These are phyloP conservation scores for Sparus aurata DNA, from an alignment of 2,797 vertebrate species.

Conservation along the genomic window DNA sequence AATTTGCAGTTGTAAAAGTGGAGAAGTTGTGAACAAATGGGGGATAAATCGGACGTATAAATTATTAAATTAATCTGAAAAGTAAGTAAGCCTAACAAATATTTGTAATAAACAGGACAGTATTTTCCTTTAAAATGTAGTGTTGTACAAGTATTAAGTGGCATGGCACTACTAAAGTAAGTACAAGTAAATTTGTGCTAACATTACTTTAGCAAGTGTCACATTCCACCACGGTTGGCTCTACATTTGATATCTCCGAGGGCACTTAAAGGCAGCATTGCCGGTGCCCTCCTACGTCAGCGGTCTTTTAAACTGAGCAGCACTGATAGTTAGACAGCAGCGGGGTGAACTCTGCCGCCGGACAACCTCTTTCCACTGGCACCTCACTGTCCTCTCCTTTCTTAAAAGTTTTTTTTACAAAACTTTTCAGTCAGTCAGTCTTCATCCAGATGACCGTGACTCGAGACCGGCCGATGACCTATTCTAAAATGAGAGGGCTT, in stretches of 20 bases:
- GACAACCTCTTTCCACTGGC: background rate
- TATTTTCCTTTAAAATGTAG: background rate
- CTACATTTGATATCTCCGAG: constrained; percentile 28
- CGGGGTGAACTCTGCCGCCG: background rate
- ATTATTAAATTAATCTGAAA: too few species aligned
- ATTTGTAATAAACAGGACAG: background rate
- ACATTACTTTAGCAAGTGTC: background rate
- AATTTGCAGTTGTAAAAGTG: background rate
- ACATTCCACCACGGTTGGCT: too few species aligned
- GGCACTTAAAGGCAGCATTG: constrained; percentile 45
- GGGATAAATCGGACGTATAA: too few species aligned
- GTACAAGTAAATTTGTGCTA: background rate
- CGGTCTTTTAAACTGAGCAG: constrained; percentile 12
- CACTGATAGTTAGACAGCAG: background rate
- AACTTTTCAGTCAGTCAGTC: background rate
- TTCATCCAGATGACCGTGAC: constrained; percentile 68
- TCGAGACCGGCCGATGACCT: constrained; percentile 71
- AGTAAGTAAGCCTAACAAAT: too few species aligned
- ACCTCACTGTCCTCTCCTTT: background rate
- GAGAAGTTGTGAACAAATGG: background rate
- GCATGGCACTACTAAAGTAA: background rate
- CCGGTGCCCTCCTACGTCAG: background rate
- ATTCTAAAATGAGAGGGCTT: constrained; percentile 83
- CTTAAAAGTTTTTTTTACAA: background rate
- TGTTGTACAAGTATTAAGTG: too few species aligned